Evolutionary conservation across 2,888 invertebrate genomes (phyloP).

Genomic region (Iselma pallidipennis): DNA sequence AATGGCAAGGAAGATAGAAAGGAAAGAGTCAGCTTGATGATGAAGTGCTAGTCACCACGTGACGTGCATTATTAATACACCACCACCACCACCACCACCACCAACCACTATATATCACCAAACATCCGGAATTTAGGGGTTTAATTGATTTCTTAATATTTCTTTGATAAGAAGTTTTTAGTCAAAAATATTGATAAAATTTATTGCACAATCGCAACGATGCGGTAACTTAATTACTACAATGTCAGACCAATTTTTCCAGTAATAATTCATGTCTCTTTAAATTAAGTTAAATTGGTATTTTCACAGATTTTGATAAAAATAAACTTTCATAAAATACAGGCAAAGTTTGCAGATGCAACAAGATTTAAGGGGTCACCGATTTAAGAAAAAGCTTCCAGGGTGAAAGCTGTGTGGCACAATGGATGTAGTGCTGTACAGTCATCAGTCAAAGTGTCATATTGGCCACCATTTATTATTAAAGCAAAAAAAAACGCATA

Average conservation of each 20-base stretch:
- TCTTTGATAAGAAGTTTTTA: no score
- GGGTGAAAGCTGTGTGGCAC: conserved; percentile 1
- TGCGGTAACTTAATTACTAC: not conserved
- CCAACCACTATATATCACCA: no score
- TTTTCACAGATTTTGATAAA: not conserved
- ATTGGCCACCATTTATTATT: conserved; percentile 26
- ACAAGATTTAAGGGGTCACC: not conserved
- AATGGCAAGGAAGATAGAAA: not conserved
- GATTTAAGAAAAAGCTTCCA: not conserved
- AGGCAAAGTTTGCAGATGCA: not conserved
- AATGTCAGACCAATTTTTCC: not conserved
- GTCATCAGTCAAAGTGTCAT: conserved; percentile 36
- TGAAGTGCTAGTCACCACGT: not conserved
- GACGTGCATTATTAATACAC: conserved; percentile 1
- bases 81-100: no score
- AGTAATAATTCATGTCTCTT: not conserved
- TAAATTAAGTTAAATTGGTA: not conserved
- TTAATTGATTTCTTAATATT: no score
- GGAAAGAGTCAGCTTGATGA: no score
- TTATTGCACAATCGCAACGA: no score
- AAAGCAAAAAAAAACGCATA: no score
- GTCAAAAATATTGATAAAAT: no score
- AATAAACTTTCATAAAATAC: no score
- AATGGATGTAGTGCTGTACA: conserved; percentile 22
- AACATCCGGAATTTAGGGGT: not conserved